Conservation (phyloP, 2,797 vertebrate species). For the Margarornis squamiger region DNA sequence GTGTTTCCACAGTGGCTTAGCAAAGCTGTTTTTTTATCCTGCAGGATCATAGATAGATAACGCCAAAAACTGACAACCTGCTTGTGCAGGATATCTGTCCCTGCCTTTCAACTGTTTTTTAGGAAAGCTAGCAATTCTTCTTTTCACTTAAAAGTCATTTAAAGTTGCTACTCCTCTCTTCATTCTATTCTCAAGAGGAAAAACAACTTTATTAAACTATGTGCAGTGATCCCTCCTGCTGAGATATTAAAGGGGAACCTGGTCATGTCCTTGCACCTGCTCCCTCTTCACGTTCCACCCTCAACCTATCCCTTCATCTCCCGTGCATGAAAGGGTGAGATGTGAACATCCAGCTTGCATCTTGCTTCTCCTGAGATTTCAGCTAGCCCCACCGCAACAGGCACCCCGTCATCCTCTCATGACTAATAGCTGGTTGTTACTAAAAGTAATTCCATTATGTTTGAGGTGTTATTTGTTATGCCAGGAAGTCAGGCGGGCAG, state of each 20-base stretch:
- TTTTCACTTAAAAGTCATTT: not conserved
- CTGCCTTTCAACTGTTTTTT: not conserved
- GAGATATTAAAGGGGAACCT: not conserved
- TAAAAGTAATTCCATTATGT: not conserved
- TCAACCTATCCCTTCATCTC: not conserved
- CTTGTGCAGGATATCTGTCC: not conserved
- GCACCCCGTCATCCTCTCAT: not conserved
- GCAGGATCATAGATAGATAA: not conserved
- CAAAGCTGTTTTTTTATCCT: not conserved
- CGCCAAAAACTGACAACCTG: not conserved
- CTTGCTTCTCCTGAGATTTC: not conserved
- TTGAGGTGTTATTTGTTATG: not conserved
- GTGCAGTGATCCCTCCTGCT: not conserved
- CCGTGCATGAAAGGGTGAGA: not conserved
- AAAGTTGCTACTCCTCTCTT: not conserved
- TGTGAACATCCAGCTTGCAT: not conserved
- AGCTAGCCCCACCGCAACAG: accelerated
- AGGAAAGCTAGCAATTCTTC: not conserved
- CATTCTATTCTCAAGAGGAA: not conserved
- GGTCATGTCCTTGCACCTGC: not conserved
- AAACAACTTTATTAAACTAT: not conserved
- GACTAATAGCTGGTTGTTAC: not conserved
- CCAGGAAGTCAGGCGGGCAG: not conserved
- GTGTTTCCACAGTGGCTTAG: not conserved
- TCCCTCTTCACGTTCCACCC: not conserved